Base-by-base conservation (phyloP, 2,113 vertebrate genomes). In the Sigmodon hispidus region DNA sequence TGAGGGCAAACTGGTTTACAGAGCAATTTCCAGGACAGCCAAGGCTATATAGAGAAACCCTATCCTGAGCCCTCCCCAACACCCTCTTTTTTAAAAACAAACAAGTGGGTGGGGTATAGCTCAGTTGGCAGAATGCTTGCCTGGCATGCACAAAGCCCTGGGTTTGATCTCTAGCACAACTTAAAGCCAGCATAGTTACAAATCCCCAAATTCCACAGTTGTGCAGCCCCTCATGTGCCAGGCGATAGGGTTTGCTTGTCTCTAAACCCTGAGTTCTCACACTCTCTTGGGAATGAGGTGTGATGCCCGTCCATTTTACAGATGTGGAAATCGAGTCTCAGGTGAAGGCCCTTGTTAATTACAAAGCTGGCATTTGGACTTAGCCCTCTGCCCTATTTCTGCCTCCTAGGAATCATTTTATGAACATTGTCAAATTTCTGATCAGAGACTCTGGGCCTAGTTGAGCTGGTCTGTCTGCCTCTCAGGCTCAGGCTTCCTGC, bases 251-350 rank as follows among this genome's bases (percentile, higher is more conserved):
- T 87, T 73, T 34, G 43, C 72, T 61, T 69, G 45, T 19, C 80
- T 76, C 52, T 31, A 16, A 36, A 63, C 43, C 69, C 61, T 92
- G 83, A 73, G 77, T 84, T 40, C 67, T 94, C 65, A 3, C 6
- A 31, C 24, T 11, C 48, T 40, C 13, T 29, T 94, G 15, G n/a
- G 55, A 24, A 5, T 34, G 65, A 48, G 15, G 36, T 55, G 26
- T 94, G 93, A 61, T 29, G 21, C 50, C 80, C 29, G 65, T 69
- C 52, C 69, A 31, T 77, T 77, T 92, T 92, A 85, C 65, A 80
- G 75, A 67, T 40, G 26, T 75, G 80, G 15, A 92, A 89, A 81
- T n/a, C 7, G 72, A 93, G 92, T 85, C 43, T 43, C 72, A 16
- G 59, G 57, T 17, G 3, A 65, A 89, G n/a, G 79, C 48, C 31